Conservation (phyloP, 2,888 invertebrate species). For the Amorpha juglandis region DNA sequence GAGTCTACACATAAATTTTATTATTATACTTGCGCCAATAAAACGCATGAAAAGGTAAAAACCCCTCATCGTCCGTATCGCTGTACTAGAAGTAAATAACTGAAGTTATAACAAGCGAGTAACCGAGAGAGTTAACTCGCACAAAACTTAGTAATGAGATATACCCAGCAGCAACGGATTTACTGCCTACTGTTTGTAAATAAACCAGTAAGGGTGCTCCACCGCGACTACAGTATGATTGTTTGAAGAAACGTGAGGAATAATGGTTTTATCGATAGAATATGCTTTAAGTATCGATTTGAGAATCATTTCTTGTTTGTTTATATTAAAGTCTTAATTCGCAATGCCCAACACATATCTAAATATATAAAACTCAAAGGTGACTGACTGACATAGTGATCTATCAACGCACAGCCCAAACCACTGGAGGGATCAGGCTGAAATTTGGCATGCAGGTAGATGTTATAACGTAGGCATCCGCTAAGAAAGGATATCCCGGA, state of each 20-base stretch:
- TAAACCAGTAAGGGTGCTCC: conserved; percentile 45
- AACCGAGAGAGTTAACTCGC: conserved; percentile 54
- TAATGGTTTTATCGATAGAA: conserved; percentile 10
- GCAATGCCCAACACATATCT: too few relatives aligned
- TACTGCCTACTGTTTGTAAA: conserved; percentile 59
- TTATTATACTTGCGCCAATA: not conserved
- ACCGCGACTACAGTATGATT: conserved; percentile 27
- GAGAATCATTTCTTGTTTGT: too few relatives aligned
- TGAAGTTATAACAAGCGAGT: conserved; percentile 69
- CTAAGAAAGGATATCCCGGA: too few relatives aligned
- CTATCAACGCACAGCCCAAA: too few relatives aligned
- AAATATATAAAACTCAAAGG: too few relatives aligned
- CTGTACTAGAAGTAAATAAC: conserved; percentile 44
- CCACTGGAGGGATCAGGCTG: too few relatives aligned
- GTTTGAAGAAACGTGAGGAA: conserved; percentile 7
- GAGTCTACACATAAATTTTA: too few relatives aligned
- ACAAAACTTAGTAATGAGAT: conserved; percentile 74
- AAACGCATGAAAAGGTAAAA: conserved; percentile 1
- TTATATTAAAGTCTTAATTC: too few relatives aligned
- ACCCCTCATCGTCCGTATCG: conserved; percentile 19
- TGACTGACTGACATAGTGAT: too few relatives aligned
- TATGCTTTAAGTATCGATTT: conserved; percentile 29
- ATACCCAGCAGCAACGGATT: conserved; percentile 61
- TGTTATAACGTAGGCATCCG: too few relatives aligned
- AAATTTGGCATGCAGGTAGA: too few relatives aligned